phyloP scores from a whole-genome alignment of 2,113 vertebrate genomes.

The Anarrhichthys ocellatus region DNA sequence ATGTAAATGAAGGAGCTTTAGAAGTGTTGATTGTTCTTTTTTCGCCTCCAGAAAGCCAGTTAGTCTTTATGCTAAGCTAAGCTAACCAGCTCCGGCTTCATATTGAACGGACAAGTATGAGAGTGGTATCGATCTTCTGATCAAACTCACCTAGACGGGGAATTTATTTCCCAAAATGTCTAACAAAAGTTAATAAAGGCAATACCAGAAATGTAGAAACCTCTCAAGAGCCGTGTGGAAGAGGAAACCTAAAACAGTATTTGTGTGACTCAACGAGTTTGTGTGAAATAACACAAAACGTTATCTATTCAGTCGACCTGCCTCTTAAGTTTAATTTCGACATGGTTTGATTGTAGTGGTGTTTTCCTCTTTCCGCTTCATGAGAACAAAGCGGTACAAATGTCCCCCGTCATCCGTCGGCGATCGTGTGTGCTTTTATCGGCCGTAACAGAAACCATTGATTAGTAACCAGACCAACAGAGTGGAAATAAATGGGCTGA shows the following conservation, averaged over 20 bases:
- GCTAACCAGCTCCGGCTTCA: neutral
- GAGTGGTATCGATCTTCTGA: neutral
- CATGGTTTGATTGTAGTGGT: constrained; percentile 5
- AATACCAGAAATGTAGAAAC: neutral
- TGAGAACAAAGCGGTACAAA: neutral
- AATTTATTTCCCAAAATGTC: neutral
- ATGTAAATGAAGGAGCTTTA: neutral
- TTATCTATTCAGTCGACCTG: neutral
- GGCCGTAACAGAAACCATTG: constrained; percentile 20
- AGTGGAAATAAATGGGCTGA: constrained; percentile 33
- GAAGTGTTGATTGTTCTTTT: neutral
- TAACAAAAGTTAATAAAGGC: neutral
- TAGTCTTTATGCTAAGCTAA: neutral
- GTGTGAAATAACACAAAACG: neutral
- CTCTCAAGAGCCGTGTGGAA: neutral
- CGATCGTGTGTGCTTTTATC: constrained; percentile 17
- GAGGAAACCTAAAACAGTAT: neutral
- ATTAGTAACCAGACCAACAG: constrained; percentile 30
- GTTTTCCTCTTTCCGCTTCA: neutral
- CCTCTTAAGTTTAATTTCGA: neutral
- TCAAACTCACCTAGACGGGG: neutral
- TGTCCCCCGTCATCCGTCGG: too few species aligned
- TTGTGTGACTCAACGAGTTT: neutral
- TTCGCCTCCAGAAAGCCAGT: neutral
- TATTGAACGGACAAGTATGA: neutral